Conservation (phyloP, 2,113 vertebrate genomes). For the Ochotona princeps region DNA sequence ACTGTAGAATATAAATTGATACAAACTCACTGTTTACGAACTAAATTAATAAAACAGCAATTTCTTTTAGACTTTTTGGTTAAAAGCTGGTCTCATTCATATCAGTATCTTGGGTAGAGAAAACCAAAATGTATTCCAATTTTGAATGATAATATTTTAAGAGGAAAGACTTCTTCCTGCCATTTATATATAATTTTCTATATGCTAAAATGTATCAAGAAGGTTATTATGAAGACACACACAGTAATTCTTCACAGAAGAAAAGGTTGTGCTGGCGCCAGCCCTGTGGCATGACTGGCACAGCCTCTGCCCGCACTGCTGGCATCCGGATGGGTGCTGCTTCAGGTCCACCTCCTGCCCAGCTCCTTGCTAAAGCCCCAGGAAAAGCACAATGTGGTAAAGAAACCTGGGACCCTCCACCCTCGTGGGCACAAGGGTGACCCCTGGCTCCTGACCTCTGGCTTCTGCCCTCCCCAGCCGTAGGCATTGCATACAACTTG, state of each 20-base stretch:
- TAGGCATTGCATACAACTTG: too few species aligned
- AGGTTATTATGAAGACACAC: neutral
- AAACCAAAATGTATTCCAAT: conserved; percentile 10
- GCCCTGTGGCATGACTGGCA: too few species aligned
- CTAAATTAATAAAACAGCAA: neutral
- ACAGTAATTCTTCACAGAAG: neutral
- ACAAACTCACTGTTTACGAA: neutral
- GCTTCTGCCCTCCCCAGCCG: too few species aligned
- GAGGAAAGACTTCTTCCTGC: neutral
- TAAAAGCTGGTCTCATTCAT: conserved; percentile 24
- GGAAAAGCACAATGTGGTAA: too few species aligned
- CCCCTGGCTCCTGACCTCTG: too few species aligned
- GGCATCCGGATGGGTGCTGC: too few species aligned
- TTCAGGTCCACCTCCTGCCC: too few species aligned
- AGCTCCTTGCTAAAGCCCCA: too few species aligned
- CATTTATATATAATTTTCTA: neutral
- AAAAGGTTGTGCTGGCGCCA: too few species aligned
- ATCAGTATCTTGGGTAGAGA: neutral
- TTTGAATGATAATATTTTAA: conserved; percentile 6
- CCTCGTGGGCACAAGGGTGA: too few species aligned
- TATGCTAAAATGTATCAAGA: neutral
- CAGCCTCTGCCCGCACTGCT: too few species aligned
- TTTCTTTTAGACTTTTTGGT: neutral
- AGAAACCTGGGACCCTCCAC: too few species aligned
- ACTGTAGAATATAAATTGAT: neutral